Evolutionary conservation across 2,113 vertebrate species (phyloP), one percentile per base, ranked within the genome.

Genomic region (Caloenas nicobarica): DNA sequence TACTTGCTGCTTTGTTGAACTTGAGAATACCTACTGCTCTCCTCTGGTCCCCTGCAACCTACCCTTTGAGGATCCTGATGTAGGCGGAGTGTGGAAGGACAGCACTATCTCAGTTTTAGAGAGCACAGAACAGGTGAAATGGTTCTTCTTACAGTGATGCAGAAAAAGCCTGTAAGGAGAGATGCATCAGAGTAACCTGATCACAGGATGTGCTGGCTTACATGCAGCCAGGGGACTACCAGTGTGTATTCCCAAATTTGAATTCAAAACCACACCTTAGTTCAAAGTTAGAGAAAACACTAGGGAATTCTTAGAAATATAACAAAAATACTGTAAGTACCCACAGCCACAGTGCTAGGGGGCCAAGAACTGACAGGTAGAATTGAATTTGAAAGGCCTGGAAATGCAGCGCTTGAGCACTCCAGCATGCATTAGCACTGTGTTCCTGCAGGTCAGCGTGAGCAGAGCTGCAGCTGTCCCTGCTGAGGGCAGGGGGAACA

Each of bases 1-100:
- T 85, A 72, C 79, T 72, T 70, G n/a, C 62, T 88, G 76, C 68
- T 92, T 94, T 80, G 87, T 82, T 86, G 71, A 91, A 77, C 68
- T 73, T 93, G 65, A 34, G 60, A 77, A 88, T 88, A 71, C 19
- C 36, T 86, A 42, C 58, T 92, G 76, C 60, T 93, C 48, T 93
- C 53, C 61, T 77, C 46, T 93, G 40, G 61, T 91, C 25, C 22
- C 73, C 58, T 73, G 50, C 73, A 88, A 76, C 53, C 40, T 72
- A 36, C 54, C 18, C 44, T 85, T 79, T 87, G 51, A 87, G 54
- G 31, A 84, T 87, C 34, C 73, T 65, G 48, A 89, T 56, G 17
- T 28, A 72, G 38, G 26, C 40, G 65, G 34, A 53, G 11, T 16
- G 23, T 62, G 42, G n/a, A 79, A 88, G 58, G 58, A 72, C 78